phyloP scores from a whole-genome alignment of 2,797 vertebrate genomes.

The Catharus ustulatus region DNA sequence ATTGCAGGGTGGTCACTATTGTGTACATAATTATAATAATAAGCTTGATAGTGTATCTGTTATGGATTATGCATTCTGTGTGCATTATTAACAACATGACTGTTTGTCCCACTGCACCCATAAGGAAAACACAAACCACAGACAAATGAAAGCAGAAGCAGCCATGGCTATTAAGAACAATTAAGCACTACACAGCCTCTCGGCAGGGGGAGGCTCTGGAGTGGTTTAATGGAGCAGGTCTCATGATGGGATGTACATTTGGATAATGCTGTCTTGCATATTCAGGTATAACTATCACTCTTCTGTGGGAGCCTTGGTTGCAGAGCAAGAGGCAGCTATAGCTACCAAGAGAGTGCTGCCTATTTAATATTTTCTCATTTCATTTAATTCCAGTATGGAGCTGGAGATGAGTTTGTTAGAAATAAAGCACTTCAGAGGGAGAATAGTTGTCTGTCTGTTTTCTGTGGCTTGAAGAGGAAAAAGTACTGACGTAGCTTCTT shows the following conservation, averaged over 20 bases:
- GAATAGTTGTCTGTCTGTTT: not conserved
- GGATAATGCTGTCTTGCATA: not conserved
- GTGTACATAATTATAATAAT: not conserved
- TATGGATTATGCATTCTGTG: not conserved
- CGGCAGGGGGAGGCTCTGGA: not conserved
- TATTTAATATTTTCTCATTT: conserved; percentile 1
- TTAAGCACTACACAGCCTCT: not conserved
- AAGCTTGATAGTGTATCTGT: not conserved
- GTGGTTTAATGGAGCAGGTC: not conserved
- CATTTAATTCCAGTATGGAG: not conserved
- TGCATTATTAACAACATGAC: conserved; percentile 3
- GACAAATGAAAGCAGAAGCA: not conserved
- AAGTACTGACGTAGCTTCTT: not conserved
- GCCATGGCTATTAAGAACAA: not conserved
- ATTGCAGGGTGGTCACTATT: not conserved
- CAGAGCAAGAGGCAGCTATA: not conserved
- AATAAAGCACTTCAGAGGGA: not conserved
- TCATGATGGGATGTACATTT: not conserved
- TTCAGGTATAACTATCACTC: not conserved
- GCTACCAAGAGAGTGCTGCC: not conserved
- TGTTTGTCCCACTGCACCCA: not conserved
- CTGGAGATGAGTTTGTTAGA: not conserved
- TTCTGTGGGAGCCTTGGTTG: not conserved
- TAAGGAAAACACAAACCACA: conserved; percentile 1
- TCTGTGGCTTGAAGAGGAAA: not conserved